Conservation (phyloP, 2,888 invertebrate species). For the Chymomyza procnemis region DNA sequence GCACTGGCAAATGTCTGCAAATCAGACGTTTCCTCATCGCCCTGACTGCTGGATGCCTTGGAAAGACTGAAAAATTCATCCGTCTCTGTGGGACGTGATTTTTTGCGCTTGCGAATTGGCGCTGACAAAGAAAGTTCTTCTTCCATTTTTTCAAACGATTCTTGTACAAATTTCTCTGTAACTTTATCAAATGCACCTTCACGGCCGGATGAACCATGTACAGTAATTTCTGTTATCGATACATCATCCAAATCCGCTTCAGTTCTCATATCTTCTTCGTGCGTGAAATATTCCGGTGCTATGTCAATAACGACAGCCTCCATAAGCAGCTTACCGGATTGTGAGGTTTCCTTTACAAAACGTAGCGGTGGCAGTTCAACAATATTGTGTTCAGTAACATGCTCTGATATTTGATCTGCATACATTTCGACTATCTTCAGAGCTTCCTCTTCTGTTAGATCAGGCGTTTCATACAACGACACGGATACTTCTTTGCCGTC, state of each 20-base stretch:
- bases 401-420: slow-evolving; percentile 93
- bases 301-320: slow-evolving; percentile 95
- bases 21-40: slow-evolving; percentile 83
- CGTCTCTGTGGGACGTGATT: slow-evolving; percentile 83
- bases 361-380: slow-evolving; percentile 91
- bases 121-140: slow-evolving; percentile 81
- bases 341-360: slow-evolving; percentile 93
- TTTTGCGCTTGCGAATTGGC: slow-evolving; percentile 80
- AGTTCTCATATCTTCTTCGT: slow-evolving; percentile 89
- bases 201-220: slow-evolving; percentile 80
- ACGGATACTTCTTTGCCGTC: slow-evolving; percentile 95
- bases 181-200: slow-evolving; percentile 79
- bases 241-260: slow-evolving; percentile 93
- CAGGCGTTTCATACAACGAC: slow-evolving; percentile 94
- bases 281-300: slow-evolving; percentile 89
- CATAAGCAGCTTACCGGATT: slow-evolving; percentile 91
- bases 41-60: slow-evolving; percentile 80
- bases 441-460: slow-evolving; percentile 94
- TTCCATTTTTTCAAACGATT: slow-evolving; percentile 79
- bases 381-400: slow-evolving; percentile 90
- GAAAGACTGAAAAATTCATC: slow-evolving; percentile 85
- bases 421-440: slow-evolving; percentile 96
- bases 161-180: slow-evolving; percentile 79
- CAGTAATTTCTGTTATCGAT: slow-evolving; percentile 87
- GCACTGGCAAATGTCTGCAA: slow-evolving; percentile 85